These are phyloP conservation scores for Temnothorax ravouxi DNA, from an alignment of 2,888 invertebrate genomes.

Conservation along the genomic window DNA sequence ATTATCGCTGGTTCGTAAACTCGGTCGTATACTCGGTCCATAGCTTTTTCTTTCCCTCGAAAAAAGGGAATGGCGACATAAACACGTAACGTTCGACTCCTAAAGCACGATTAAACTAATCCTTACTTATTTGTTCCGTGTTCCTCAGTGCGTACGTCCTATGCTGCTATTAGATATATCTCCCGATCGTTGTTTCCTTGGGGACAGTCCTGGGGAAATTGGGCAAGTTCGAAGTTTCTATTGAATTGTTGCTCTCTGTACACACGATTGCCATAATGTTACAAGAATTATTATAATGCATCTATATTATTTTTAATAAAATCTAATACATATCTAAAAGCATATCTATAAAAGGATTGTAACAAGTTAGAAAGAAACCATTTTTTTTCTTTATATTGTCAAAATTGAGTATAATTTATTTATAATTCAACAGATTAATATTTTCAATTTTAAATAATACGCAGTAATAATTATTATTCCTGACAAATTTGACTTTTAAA, in stretches of 20 bases:
- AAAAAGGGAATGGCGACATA: constrained; percentile 62
- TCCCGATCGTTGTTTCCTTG: constrained; percentile 80
- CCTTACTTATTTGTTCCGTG: constrained; percentile 82
- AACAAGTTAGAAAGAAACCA: neutral
- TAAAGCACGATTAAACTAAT: constrained; percentile 84
- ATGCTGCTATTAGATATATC: constrained; percentile 62
- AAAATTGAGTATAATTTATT: constrained; percentile 6
- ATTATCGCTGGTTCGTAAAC: constrained; percentile 31
- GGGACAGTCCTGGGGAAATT: constrained; percentile 73
- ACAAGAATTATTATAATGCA: neutral
- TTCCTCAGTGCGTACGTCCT: constrained; percentile 66
- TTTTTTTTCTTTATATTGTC: neutral
- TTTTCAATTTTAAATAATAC: neutral
- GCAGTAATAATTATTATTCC: neutral
- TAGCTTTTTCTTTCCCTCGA: constrained; percentile 54
- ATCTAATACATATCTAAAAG: neutral
- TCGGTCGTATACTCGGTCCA: neutral
- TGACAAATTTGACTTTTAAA: constrained; percentile 11
- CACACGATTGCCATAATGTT: neutral
- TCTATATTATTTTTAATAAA: neutral
- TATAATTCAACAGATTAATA: neutral
- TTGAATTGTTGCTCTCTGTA: constrained; percentile 4
- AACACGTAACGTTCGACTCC: constrained; percentile 73
- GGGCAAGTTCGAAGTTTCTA: constrained; percentile 51
- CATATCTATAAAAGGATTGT: too few relatives aligned